Conservation (phyloP, 2,888 invertebrate genomes). For the Machimus atricapillus region DNA sequence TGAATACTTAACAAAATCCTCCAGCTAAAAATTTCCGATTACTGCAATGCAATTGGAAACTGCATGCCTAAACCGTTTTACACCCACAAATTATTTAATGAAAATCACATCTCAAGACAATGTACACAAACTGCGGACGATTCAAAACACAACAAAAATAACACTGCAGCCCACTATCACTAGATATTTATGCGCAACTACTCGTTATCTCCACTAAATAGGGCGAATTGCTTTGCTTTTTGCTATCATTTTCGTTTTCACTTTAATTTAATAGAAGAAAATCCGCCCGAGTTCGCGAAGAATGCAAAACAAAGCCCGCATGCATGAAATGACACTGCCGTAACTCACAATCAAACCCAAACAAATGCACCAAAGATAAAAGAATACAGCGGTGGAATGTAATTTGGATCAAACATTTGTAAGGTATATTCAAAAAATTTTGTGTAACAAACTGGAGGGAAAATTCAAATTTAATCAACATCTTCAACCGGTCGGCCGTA, state of each 20-base stretch:
- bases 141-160: background rate
- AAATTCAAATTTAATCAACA: conserved; percentile 50
- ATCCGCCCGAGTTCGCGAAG: background rate
- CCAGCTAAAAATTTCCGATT: background rate
- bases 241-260: background rate
- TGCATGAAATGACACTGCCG: background rate
- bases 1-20: background rate
- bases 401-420: background rate
- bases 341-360: background rate
- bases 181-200: background rate
- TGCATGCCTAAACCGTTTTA: background rate
- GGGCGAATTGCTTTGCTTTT: background rate
- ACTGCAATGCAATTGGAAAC: background rate
- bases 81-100: background rate
- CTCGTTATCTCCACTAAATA: background rate
- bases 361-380: background rate
- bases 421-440: background rate
- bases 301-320: background rate
- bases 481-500: conserved; percentile 54
- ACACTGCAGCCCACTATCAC: background rate
- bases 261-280: background rate
- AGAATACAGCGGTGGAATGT: background rate
- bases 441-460: background rate
- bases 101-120: background rate
- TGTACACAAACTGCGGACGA: background rate